Base-by-base conservation (phyloP, 2,797 vertebrate genomes). In the Tachyglossus aculeatus region DNA sequence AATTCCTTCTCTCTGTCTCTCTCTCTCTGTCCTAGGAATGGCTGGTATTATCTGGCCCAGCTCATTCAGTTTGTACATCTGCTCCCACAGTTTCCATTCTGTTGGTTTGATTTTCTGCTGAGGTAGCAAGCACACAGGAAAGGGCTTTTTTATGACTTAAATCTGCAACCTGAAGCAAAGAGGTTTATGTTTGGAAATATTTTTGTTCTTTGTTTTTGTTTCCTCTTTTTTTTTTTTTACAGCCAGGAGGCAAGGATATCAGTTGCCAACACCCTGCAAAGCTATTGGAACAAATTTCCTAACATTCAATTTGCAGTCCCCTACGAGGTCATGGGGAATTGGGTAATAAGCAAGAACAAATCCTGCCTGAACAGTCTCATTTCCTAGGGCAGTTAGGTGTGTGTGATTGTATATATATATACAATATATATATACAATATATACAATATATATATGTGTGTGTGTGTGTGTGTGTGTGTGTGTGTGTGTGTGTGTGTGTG, bases 101-200 rank as follows among this genome's bases (percentile, higher is more conserved):
- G 31, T 5, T 12, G 21, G 41, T 18, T 45, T 72, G 50, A 15
- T 16, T 19, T 68, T 57, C 31, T 47, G 67, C 57, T 70, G 78
- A 67, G 33, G 32, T 44, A 76, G 73, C 25, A 57, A 53, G 32
- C 37, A 47, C 37, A 36, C 1, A 2, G 22, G 55, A 63, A 34
- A 19, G 32, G 55, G 58, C 0, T 60, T 36, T 52, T 47, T 52
- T 37, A 11, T 15, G 22, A 27, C 31, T 24, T 34, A 45, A 83
- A 19, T 44, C 73, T 57, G 31, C 51, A 58, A 66, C 55, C 68
- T 34, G 71, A 80, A 83, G 83, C 85, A 85, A 83, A 81, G 71
- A 59, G 59, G 7, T 15, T 63, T 24, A 9, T 24, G 16, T 66
- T 41, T 48, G n/a, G n/a, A n/a, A n/a, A n/a, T 40, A 67, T 66